A percentile compares a stretch with the other conserved stretches of the same genome.
Evolutionary conservation across 2,113 vertebrate species (phyloP).

Genomic region (Dicerorhinus sumatrensis): DNA sequence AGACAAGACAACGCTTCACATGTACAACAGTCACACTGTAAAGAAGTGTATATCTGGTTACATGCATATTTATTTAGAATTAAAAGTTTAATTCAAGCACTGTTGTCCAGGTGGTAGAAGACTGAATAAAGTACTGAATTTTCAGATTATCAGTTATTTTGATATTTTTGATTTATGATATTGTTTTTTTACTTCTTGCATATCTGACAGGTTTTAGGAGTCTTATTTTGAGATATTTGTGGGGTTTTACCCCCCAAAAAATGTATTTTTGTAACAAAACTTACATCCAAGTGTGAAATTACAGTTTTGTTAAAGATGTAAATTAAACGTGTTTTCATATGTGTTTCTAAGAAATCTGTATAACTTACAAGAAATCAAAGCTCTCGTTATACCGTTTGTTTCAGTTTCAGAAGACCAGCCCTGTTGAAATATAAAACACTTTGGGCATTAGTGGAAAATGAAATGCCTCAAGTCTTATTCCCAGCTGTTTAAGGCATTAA

Average conservation of each 20-base stretch:
- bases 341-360: neutral
- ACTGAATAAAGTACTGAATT: neutral
- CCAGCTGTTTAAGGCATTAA: slow-evolving; percentile 77
- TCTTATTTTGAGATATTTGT: neutral
- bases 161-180: neutral
- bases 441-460: slow-evolving; percentile 66
- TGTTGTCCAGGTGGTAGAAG: neutral
- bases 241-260: neutral
- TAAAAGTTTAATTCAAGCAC: neutral
- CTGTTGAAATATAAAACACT: slow-evolving; percentile 74
- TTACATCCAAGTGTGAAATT: slow-evolving; percentile 26
- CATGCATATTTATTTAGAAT: neutral
- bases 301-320: neutral
- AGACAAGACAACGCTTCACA: neutral
- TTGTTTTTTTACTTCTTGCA: neutral
- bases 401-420: slow-evolving; percentile 62
- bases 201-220: neutral
- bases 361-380: slow-evolving; percentile 51
- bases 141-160: neutral
- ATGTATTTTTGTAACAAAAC: neutral
- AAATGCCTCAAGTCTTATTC: slow-evolving; percentile 70
- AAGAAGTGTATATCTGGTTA: neutral
- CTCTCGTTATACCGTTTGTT: slow-evolving; percentile 57
- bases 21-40: neutral
- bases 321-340: slow-evolving; percentile 38